These are phyloP conservation scores for Caenorhabditis drosophilae DNA, from an alignment of 2,888 invertebrate genomes.

Conservation along the genomic window DNA sequence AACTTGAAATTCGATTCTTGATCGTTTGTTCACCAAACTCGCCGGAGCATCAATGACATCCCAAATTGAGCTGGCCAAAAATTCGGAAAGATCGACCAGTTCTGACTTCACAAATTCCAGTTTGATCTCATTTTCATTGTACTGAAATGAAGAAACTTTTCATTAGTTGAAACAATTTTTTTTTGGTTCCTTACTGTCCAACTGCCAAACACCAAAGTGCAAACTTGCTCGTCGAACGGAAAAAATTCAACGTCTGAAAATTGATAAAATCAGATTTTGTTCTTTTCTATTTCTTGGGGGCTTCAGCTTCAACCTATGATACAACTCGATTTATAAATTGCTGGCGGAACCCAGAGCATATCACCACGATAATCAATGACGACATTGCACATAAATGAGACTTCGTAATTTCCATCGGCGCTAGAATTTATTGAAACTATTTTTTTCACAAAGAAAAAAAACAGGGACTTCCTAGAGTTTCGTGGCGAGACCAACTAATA, in stretches of 20 bases:
- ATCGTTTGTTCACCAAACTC: slow-evolving; percentile 70
- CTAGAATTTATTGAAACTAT: slow-evolving; percentile 76
- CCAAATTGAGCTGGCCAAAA: slow-evolving; percentile 98
- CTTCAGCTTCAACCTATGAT: slow-evolving; percentile 80
- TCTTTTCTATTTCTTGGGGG: neutral
- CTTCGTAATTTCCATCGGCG: slow-evolving; percentile 99
- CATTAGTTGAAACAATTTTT: neutral
- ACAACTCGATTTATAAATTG: slow-evolving; percentile 98
- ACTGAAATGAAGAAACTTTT: slow-evolving; percentile 70
- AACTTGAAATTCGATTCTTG: slow-evolving; percentile 66
- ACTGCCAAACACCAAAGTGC: slow-evolving; percentile 64
- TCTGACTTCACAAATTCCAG: slow-evolving; percentile 92
- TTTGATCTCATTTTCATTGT: slow-evolving; percentile 94
- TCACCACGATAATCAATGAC: slow-evolving; percentile 92
- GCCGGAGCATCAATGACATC: slow-evolving; percentile 82
- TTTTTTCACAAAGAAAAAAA: neutral
- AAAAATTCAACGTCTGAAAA: slow-evolving; percentile 87
- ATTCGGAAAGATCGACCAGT: slow-evolving; percentile 90
- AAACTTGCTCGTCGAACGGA: slow-evolving; percentile 77
- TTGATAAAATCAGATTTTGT: neutral
- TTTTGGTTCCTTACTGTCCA: slow-evolving; percentile 54
- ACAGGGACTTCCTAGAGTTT: too few relatives aligned
- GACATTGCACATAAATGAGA: slow-evolving; percentile 95
- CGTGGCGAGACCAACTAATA: slow-evolving; percentile 1
- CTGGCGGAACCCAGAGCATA: slow-evolving; percentile 98